A percentile compares a stretch with the other conserved stretches of the same genome.
Conservation (phyloP, 2,888 invertebrate genomes). For the Cephonodes hylas region DNA sequence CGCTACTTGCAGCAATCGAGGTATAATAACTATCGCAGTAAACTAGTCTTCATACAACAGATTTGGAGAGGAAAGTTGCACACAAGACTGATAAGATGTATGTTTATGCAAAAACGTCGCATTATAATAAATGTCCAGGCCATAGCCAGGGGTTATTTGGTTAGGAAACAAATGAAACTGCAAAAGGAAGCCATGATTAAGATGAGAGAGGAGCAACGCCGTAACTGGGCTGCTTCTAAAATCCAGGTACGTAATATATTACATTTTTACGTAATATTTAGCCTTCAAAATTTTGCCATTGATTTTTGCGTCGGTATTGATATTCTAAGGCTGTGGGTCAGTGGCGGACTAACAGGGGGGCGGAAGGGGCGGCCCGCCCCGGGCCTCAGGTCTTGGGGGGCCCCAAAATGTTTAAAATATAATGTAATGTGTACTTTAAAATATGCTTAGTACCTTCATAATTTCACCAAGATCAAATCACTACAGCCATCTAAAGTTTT, state of each 20-base stretch:
- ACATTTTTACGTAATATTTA: not conserved
- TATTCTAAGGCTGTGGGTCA: no score
- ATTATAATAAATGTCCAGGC: slow-evolving; percentile 64
- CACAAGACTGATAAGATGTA: slow-evolving; percentile 57
- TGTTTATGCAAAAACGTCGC: slow-evolving; percentile 53
- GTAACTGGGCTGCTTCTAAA: slow-evolving; percentile 79
- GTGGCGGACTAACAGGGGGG: no score
- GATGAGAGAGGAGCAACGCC: slow-evolving; percentile 60
- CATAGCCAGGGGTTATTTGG: slow-evolving; percentile 70
- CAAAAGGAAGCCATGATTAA: slow-evolving; percentile 66
- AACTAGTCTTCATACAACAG: slow-evolving; percentile 56
- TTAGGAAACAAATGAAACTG: slow-evolving; percentile 66
- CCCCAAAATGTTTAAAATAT: no score
- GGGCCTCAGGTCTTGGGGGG: no score
- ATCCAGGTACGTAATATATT: slow-evolving; percentile 79
- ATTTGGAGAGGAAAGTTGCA: slow-evolving; percentile 65
- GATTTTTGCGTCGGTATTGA: no score
- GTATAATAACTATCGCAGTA: slow-evolving; percentile 46
- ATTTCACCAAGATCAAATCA: no score
- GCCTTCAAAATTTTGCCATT: no score
- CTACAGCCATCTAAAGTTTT: no score
- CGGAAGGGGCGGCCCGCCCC: no score
- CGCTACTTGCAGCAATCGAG: slow-evolving; percentile 49
- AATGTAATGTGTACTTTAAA: no score
- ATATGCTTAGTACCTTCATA: no score